A percentile compares a stretch with the other conserved stretches of the same genome.
Evolutionary conservation across 2,888 invertebrate species (phyloP).

Genomic region (Trileptium ribeirensis): DNA sequence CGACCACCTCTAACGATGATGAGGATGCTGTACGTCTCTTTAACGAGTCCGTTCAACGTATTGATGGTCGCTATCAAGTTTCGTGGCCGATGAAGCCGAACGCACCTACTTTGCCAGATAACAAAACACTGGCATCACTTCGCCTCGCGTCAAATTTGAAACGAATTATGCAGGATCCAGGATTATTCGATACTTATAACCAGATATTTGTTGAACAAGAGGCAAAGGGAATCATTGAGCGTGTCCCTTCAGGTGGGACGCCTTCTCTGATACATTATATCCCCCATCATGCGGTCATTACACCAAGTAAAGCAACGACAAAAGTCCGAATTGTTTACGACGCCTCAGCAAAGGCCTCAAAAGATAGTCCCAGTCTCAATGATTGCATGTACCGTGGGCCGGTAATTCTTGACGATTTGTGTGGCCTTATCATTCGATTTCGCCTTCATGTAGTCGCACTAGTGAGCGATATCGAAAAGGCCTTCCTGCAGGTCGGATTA

Average conservation of each 20-base stretch:
- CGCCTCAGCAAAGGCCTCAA: background rate
- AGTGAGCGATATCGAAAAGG: slow-evolving; percentile 19
- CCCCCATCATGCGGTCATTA: slow-evolving; percentile 33
- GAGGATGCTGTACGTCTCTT: background rate
- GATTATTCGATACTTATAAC: slow-evolving; percentile 19
- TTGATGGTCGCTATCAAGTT: background rate
- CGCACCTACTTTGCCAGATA: background rate
- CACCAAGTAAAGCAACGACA: slow-evolving; percentile 25
- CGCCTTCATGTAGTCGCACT: background rate
- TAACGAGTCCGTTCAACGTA: background rate
- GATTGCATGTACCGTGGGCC: slow-evolving; percentile 32
- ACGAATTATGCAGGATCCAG: background rate
- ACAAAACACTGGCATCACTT: background rate
- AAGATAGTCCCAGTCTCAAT: slow-evolving; percentile 22
- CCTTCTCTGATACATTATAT: slow-evolving; percentile 26
- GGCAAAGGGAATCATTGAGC: slow-evolving; percentile 24
- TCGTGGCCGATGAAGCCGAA: background rate
- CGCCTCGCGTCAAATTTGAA: background rate
- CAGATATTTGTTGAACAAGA: slow-evolving; percentile 21
- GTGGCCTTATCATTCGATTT: slow-evolving; percentile 25
- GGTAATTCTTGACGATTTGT: slow-evolving; percentile 26
- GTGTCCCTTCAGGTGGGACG: background rate
- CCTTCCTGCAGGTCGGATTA: slow-evolving; percentile 22
- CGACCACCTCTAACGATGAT: background rate
- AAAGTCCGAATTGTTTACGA: slow-evolving; percentile 41